Conservation (phyloP, 2,113 vertebrate species). For the Pygathrix nemaeus region DNA sequence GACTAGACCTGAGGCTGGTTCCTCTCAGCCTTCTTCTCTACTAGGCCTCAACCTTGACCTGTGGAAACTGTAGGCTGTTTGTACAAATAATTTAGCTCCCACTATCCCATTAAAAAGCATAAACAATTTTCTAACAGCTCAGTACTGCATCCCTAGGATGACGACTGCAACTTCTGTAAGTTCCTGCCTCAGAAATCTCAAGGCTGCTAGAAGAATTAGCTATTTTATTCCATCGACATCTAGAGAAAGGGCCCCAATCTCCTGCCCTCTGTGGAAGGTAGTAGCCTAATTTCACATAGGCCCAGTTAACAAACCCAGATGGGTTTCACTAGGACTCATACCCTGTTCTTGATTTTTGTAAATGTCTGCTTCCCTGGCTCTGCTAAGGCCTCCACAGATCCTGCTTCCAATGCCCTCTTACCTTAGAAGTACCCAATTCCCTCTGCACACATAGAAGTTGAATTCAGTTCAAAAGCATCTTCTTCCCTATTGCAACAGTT, state of each 20-base stretch:
- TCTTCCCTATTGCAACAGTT: not conserved
- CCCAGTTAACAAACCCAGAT: not conserved
- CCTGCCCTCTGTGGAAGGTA: not conserved
- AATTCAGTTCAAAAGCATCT: not conserved
- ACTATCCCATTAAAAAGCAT: not conserved
- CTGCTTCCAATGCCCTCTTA: fast-evolving
- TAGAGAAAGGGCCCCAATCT: too few relatives aligned
- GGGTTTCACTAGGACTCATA: fast-evolving
- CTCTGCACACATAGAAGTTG: not conserved
- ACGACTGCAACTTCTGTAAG: too few relatives aligned
- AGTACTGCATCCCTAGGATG: too few relatives aligned
- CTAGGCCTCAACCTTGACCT: not conserved
- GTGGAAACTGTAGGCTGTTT: not conserved
- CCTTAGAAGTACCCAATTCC: not conserved
- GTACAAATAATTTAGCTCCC: not conserved
- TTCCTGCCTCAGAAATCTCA: not conserved
- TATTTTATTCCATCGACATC: not conserved
- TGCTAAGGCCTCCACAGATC: not conserved
- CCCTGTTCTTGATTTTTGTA: not conserved
- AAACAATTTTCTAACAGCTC: not conserved
- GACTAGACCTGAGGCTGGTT: not conserved
- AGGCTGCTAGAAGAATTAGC: not conserved
- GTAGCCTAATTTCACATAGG: not conserved
- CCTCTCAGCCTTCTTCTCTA: not conserved
- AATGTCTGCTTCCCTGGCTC: not conserved